Conservation (phyloP, 2,113 vertebrate species). For the Lucifuga dentata region DNA sequence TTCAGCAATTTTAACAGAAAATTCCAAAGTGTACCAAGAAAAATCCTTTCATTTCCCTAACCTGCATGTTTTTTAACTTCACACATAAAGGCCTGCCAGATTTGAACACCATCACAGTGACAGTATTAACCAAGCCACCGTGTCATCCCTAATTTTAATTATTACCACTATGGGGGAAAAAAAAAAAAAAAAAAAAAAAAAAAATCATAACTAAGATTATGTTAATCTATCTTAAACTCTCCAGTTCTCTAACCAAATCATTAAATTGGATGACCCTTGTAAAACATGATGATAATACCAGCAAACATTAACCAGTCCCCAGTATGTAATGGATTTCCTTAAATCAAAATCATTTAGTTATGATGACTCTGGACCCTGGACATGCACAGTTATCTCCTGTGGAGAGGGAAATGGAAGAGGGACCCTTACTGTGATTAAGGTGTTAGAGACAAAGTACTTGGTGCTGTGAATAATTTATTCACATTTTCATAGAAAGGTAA, state of each 20-base stretch:
- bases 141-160: too few species aligned
- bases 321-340: conserved; percentile 42
- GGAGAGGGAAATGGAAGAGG: conserved; percentile 23
- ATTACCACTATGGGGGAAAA: too few species aligned
- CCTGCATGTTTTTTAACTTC: too few species aligned
- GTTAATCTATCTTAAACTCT: not conserved
- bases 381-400: conserved; percentile 22
- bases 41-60: too few species aligned
- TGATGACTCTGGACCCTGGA: conserved; percentile 25
- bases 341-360: conserved; percentile 59
- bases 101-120: too few species aligned
- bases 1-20: too few species aligned
- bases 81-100: too few species aligned
- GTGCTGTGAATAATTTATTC: conserved; percentile 39
- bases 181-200: too few species aligned
- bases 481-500: conserved; percentile 17
- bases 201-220: not conserved
- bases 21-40: too few species aligned
- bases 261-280: conserved; percentile 42
- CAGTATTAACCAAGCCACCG: too few species aligned
- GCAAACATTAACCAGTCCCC: conserved; percentile 37
- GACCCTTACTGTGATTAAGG: conserved; percentile 35
- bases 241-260: conserved; percentile 29
- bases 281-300: conserved; percentile 31
- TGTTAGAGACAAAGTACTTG: conserved; percentile 28